Percentiles rank a stretch among this genome's conserved stretches.
Evolutionary conservation across 2,113 vertebrate genomes (phyloP).

Genomic region (Sinocyclocheilus anophthalmus): DNA sequence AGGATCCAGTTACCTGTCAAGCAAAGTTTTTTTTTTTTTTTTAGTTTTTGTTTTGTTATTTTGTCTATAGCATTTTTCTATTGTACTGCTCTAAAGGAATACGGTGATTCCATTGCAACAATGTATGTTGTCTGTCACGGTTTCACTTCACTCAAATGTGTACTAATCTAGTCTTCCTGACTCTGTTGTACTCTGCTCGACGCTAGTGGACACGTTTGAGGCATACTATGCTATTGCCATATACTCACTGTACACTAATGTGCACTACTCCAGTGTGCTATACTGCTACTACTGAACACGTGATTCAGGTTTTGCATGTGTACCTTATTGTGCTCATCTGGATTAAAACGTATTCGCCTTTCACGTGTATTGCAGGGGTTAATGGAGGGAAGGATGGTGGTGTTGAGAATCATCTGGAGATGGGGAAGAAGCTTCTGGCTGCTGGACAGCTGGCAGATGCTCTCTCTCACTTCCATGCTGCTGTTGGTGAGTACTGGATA

Average conservation of each 20-base stretch:
- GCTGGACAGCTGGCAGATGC: conserved; percentile 97
- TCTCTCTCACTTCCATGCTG: conserved; percentile 94
- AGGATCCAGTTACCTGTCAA: background rate
- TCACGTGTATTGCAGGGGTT: conserved; percentile 79
- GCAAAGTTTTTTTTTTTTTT: background rate
- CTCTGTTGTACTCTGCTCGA: background rate
- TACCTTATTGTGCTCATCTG: background rate
- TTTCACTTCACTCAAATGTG: background rate
- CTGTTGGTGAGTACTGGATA: conserved; percentile 83
- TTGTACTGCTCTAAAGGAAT: background rate
- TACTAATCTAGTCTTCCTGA: background rate
- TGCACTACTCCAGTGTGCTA: background rate
- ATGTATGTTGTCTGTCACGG: background rate
- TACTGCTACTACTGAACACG: background rate
- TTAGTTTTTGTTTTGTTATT: background rate
- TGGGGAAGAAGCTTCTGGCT: conserved; percentile 97
- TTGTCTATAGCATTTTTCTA: background rate
- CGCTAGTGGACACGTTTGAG: background rate
- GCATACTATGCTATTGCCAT: conserved; percentile 11
- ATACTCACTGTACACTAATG: background rate
- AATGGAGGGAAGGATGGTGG: conserved; percentile 88
- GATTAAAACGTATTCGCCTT: background rate
- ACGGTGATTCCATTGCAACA: background rate
- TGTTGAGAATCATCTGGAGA: conserved; percentile 94
- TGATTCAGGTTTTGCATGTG: background rate